Percentiles rank a stretch among this genome's conserved stretches.
Evolutionary conservation across 2,113 vertebrate species (phyloP).

Genomic region (Syngnathus floridae): DNA sequence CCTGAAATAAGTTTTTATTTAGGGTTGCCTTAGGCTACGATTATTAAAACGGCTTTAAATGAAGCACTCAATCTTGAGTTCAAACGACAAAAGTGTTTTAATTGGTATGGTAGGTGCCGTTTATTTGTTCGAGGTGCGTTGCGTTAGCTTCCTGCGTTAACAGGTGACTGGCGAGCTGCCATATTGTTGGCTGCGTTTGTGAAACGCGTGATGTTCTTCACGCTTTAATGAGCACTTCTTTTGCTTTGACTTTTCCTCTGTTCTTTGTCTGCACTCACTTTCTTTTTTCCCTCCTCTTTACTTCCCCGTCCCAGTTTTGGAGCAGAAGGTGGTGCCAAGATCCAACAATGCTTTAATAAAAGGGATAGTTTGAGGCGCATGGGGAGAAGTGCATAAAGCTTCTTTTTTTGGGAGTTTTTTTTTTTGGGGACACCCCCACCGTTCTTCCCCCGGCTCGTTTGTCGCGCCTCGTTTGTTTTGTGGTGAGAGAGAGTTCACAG

Average conservation of each 20-base stretch:
- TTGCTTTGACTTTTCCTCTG: neutral
- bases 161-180: neutral
- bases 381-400: constrained; percentile 27
- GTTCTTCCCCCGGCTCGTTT: constrained; percentile 20
- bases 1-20: too few species aligned
- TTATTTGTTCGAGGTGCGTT: neutral
- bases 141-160: neutral
- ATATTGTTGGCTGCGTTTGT: neutral
- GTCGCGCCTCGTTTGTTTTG: constrained; percentile 34
- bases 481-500: constrained; percentile 24
- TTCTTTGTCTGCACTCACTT: constrained; percentile 12
- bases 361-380: constrained; percentile 46
- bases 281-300: neutral
- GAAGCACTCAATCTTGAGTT: neutral
- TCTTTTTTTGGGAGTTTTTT: constrained; percentile 9
- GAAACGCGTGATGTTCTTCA: neutral
- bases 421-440: neutral
- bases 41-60: too few species aligned
- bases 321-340: constrained; percentile 47
- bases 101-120: too few species aligned
- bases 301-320: constrained; percentile 27
- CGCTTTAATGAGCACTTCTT: constrained; percentile 22
- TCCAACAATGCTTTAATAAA: constrained; percentile 56
- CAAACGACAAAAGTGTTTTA: neutral
- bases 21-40: too few species aligned